Evolutionary conservation across 2,113 vertebrate species (phyloP), one percentile per base, ranked within the genome.

Genomic region (Semnornis frantzii): DNA sequence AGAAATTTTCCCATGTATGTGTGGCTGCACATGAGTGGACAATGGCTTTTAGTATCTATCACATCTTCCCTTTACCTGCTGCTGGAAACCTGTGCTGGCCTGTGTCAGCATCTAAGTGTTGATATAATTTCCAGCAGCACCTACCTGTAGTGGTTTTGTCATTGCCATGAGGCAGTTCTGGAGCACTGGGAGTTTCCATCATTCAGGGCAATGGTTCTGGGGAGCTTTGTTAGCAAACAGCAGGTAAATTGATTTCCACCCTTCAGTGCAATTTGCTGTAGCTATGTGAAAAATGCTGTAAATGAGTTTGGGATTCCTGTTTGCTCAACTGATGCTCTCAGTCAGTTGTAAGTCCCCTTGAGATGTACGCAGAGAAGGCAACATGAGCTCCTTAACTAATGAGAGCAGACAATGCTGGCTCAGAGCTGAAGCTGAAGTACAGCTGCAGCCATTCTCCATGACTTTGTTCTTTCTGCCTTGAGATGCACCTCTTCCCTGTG

Each of bases 401-500:
- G 0, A 79, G 27, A 90, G 58, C 62, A 79, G 62, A 17, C 27
- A 63, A 4, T 1, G 1, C 34, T 75, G 9, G 4, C 79, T 74
- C 5, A 2, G 76, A 72, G 52, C 24, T 68, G 57, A 70, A 87
- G 66, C 46, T 39, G 39, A 89, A 89, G 68, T 72, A 55, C 23
- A 59, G 87, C 75, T 86, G 82, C 94, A 90, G 78, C 60, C 83
- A 33, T 74, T 90, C 81, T 82, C 76, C 74, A 4, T 4, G 1
- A 55, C 58, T 89, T 80, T 72, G 58, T 85, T 90, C 69, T 91
- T 28, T 93, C 78, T 92, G 82, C 87, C 68, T 82, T 83, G 59
- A 82, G 82, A 85, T 46, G 85, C 92, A 85, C 87, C 62, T 92
- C 89, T 79, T 83, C 90, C 82, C 58, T 3, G 7, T 76, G 80